phyloP scores from a whole-genome alignment of 2,888 invertebrate genomes.

The Hesperia comma region DNA sequence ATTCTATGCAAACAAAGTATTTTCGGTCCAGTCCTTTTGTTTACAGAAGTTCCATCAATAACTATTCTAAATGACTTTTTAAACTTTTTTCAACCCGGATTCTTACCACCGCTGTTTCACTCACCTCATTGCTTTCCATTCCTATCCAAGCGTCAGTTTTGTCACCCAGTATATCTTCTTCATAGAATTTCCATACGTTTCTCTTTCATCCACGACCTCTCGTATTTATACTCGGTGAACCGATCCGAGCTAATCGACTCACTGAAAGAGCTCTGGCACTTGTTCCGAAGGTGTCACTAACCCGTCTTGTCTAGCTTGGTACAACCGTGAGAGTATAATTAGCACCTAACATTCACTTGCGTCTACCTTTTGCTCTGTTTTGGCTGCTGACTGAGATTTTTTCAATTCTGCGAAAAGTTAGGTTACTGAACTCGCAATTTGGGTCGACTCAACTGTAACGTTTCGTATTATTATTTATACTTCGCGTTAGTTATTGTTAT shows the following conservation, averaged over 20 bases:
- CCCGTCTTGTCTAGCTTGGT: conserved; percentile 45
- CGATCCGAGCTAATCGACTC: background rate
- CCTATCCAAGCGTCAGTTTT: too few relatives aligned
- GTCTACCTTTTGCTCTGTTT: conserved; percentile 25
- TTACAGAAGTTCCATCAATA: too few relatives aligned
- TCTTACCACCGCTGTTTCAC: too few relatives aligned
- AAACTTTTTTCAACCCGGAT: too few relatives aligned
- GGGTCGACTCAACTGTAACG: conserved; percentile 34
- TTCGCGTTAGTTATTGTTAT: too few relatives aligned
- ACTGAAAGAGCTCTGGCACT: conserved; percentile 9
- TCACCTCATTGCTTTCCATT: too few relatives aligned
- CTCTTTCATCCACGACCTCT: background rate
- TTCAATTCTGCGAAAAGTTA: conserved; percentile 44
- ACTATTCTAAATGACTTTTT: too few relatives aligned
- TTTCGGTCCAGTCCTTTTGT: too few relatives aligned
- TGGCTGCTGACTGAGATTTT: conserved; percentile 42
- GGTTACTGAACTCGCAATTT: conserved; percentile 46
- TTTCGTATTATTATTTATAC: background rate
- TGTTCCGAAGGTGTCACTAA: conserved; percentile 49
- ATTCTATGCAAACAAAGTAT: too few relatives aligned
- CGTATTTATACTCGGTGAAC: background rate
- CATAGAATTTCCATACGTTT: too few relatives aligned
- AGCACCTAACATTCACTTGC: conserved; percentile 43
- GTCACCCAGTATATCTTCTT: too few relatives aligned
- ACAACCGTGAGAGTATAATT: conserved; percentile 44